These are phyloP conservation scores for Drosophila lacertosa DNA, from an alignment of 1,140 invertebrate species.

Conservation along the genomic window DNA sequence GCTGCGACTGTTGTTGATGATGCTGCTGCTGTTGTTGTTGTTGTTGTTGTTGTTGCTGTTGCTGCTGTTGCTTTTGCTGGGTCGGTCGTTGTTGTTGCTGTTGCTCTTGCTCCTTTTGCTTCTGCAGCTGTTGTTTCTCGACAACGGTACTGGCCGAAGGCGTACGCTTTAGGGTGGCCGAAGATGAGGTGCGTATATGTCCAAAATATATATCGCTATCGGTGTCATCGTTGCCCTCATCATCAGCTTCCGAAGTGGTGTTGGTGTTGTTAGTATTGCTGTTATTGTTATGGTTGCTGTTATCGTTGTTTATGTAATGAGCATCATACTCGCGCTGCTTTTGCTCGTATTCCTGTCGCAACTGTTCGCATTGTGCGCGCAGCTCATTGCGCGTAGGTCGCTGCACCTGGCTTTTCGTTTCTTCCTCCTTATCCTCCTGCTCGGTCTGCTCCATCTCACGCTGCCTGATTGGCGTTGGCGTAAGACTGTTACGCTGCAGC, in stretches of 20 bases:
- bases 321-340: constrained; percentile 77
- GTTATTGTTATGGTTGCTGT: constrained; percentile 10
- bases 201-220: constrained; percentile 68
- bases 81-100: constrained; percentile 22
- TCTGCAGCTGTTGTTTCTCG: constrained; percentile 51
- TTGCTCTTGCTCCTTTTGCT: constrained; percentile 15
- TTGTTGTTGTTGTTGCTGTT: constrained; percentile 15
- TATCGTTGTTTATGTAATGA: constrained; percentile 54
- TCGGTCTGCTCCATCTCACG: constrained; percentile 30
- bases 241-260: constrained; percentile 74
- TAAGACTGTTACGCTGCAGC: constrained; percentile 67
- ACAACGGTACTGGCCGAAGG: constrained; percentile 64
- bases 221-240: constrained; percentile 76
- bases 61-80: constrained; percentile 18
- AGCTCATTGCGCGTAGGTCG: constrained; percentile 44
- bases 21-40: constrained; percentile 30
- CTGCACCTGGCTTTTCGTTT: constrained; percentile 37
- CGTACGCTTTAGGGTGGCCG: constrained; percentile 60
- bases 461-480: constrained; percentile 66
- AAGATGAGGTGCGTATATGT: constrained; percentile 54
- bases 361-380: constrained; percentile 55
- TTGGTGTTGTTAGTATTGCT: constrained; percentile 39
- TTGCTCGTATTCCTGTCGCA: constrained; percentile 70
- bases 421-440: constrained; percentile 42
- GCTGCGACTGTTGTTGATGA: constrained; percentile 1